Conservation (phyloP, 2,888 invertebrate genomes). For the Mimachlamys varia region DNA sequence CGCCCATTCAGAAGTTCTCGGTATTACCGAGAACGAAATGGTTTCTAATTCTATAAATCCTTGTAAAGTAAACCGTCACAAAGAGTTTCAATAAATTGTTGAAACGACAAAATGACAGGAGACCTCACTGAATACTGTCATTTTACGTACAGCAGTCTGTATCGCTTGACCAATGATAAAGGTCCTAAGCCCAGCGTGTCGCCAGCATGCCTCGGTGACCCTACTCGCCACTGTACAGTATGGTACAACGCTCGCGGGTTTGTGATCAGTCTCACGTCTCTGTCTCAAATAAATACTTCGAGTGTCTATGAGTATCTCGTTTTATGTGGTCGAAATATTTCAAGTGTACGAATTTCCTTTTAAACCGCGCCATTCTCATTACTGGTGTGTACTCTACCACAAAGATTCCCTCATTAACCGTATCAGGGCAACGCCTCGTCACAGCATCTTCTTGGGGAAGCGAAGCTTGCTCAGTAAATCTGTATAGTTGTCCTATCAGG, state of each 20-base stretch:
- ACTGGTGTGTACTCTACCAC: neutral
- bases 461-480: too few relatives aligned
- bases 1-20: too few relatives aligned
- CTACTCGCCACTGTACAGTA: neutral
- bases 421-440: neutral
- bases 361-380: neutral
- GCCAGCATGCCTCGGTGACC: neutral
- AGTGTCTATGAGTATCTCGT: neutral
- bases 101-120: too few relatives aligned
- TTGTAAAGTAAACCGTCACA: too few relatives aligned
- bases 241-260: neutral
- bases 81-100: too few relatives aligned
- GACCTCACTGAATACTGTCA: too few relatives aligned
- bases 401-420: neutral
- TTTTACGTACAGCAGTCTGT: too few relatives aligned
- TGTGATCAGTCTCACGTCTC: neutral
- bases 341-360: constrained; percentile 23
- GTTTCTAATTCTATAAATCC: too few relatives aligned
- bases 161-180: neutral
- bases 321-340: constrained; percentile 1
- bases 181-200: neutral
- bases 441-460: neutral
- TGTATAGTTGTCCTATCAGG: too few relatives aligned
- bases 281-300: neutral
- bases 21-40: too few relatives aligned